Evolutionary conservation across 2,797 vertebrate species (phyloP), one percentile per base, ranked within the genome.

Genomic region (Ceryle rudis): DNA sequence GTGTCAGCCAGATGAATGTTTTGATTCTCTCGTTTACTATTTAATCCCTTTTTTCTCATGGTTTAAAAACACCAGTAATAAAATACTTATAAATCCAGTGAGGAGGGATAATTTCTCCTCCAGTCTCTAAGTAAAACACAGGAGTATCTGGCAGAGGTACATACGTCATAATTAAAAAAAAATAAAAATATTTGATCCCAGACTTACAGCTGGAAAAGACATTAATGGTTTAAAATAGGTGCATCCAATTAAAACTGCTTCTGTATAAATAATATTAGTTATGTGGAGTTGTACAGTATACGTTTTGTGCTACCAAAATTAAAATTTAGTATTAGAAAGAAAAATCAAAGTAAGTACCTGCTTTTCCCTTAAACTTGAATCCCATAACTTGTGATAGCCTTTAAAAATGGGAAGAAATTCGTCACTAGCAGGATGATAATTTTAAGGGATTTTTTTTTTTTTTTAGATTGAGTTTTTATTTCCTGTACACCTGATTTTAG

Each of bases 161-260:
- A 19, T 82, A 79, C 57, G 86, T 86, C 52, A 67, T 77, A 80
- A 88, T 94, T 90, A 28, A 93, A 90, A 75, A 28, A 37, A 70
- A 42, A 9, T n/a, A 35, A 70, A 86, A 77, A 14, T 85, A 21
- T 93, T 93, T 91, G 31, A 73, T 92, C 57, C 6, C 60, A 64
- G 47, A 51, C 28, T 31, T 33, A 26, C 7, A 77, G 19, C 54
- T 71, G 66, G 57, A 87, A 92, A 61, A 74, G 8, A 44, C 26
- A 37, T 35, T 31, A 80, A 71, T 93, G 17, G 7, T 84, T 93
- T 85, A 26, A 89, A 89, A 69, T 46, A 80, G 37, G 17, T 90
- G 57, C 31, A 58, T 12, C 25, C 23, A 73, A 37, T 82, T 86
- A 35, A 80, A 88, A 31, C 49, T 67, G 23, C 26, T 60, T 66